Evolutionary conservation across 2,797 vertebrate genomes (phyloP).

Genomic region (Pipistrellus kuhlii): DNA sequence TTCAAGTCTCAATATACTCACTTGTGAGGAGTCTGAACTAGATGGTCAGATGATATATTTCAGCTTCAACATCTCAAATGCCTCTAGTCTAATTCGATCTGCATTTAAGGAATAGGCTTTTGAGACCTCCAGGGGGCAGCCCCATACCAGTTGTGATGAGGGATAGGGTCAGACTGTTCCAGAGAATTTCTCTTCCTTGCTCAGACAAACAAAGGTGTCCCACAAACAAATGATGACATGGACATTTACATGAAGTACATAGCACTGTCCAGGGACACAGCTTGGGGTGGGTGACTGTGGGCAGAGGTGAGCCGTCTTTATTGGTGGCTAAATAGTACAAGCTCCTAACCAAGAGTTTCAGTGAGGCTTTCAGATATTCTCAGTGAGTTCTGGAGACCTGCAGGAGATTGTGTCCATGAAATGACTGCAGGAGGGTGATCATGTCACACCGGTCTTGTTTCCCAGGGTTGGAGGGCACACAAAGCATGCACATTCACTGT

Average conservation of each 20-base stretch:
- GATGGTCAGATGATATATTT: neutral
- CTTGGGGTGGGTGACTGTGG: neutral
- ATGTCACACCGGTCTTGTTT: neutral
- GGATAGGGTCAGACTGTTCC: neutral
- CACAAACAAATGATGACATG: neutral
- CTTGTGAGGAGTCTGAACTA: neutral
- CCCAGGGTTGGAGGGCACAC: neutral
- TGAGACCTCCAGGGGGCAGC: slow-evolving; percentile 71
- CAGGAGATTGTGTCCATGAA: neutral
- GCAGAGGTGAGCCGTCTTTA: neutral
- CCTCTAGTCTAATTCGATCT: neutral
- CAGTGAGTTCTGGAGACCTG: neutral
- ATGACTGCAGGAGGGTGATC: neutral
- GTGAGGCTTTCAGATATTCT: neutral
- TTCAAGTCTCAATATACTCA: neutral
- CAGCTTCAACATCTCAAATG: neutral
- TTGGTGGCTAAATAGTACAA: neutral
- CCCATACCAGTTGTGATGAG: slow-evolving; percentile 19
- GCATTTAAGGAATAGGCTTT: neutral
- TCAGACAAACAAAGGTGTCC: neutral
- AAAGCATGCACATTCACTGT: neutral
- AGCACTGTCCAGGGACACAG: neutral
- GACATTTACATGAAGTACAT: neutral
- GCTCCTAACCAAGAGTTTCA: neutral
- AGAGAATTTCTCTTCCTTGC: neutral